phyloP scores from a whole-genome alignment of 2,888 invertebrate species.

The Syrista parreyssii region DNA sequence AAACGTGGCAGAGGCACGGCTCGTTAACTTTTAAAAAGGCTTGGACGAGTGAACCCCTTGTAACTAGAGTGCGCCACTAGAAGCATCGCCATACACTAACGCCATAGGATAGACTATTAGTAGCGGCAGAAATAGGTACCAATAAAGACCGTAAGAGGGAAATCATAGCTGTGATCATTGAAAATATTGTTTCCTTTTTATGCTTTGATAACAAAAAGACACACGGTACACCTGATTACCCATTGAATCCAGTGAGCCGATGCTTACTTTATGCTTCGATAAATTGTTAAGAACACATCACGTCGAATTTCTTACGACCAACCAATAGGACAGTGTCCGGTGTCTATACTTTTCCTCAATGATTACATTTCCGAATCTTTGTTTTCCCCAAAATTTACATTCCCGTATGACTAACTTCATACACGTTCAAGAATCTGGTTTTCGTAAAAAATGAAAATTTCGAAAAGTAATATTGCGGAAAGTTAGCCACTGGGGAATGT shows the following conservation, averaged over 20 bases:
- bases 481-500: too few relatives aligned
- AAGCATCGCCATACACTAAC: neutral
- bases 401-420: too few relatives aligned
- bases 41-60: neutral
- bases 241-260: constrained; percentile 55
- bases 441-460: too few relatives aligned
- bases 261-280: constrained; percentile 51
- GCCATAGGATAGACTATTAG: neutral
- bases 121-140: neutral
- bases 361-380: too few relatives aligned
- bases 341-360: too few relatives aligned
- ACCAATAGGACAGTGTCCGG: neutral
- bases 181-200: constrained; percentile 16
- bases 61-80: neutral
- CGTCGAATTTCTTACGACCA: constrained; percentile 26
- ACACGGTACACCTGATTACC: constrained; percentile 56
- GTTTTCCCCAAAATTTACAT: too few relatives aligned
- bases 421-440: too few relatives aligned
- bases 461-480: too few relatives aligned
- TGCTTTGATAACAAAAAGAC: constrained; percentile 11
- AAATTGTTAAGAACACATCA: constrained; percentile 56
- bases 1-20: constrained; percentile 24
- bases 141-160: constrained; percentile 11
- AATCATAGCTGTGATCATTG: neutral
- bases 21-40: constrained; percentile 37